Percentiles rank a stretch among this genome's conserved stretches.
phyloP scores from a whole-genome alignment of 2,113 vertebrate genomes.

The Dasyprocta punctata region DNA sequence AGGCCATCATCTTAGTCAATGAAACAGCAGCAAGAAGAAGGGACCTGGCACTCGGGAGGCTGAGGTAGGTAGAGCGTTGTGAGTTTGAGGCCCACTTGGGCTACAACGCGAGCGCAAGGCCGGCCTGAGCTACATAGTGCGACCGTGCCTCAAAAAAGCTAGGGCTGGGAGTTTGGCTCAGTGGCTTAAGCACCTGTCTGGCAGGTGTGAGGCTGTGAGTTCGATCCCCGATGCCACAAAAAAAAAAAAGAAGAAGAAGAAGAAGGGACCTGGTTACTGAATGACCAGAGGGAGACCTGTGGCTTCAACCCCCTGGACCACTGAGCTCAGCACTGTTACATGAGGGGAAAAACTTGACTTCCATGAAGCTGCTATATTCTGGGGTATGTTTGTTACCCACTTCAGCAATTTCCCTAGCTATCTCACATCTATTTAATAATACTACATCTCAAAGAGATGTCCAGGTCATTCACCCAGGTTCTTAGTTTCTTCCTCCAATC shows the following conservation, averaged over 20 bases:
- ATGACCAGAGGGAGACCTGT: background rate
- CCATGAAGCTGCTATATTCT: background rate
- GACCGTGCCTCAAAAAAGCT: no score
- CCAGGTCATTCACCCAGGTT: background rate
- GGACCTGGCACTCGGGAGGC: no score
- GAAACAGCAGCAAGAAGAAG: background rate
- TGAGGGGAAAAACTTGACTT: background rate
- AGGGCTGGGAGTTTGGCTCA: no score
- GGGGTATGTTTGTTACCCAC: background rate
- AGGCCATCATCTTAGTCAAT: background rate
- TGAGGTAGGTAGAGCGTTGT: no score
- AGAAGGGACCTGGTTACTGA: background rate
- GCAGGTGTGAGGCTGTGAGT: no score
- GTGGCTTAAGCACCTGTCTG: no score
- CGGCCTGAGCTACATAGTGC: no score
- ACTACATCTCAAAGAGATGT: rapidly evolving
- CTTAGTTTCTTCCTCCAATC: background rate
- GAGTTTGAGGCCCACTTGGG: no score
- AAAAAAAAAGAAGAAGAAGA: no score
- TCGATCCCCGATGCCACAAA: no score
- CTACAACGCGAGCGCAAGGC: no score
- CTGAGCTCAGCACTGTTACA: background rate
- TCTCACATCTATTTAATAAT: background rate
- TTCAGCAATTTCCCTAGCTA: background rate
- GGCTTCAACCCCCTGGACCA: background rate